Conservation (phyloP, 1,140 invertebrate genomes). For the Polyergus mexicanus region DNA sequence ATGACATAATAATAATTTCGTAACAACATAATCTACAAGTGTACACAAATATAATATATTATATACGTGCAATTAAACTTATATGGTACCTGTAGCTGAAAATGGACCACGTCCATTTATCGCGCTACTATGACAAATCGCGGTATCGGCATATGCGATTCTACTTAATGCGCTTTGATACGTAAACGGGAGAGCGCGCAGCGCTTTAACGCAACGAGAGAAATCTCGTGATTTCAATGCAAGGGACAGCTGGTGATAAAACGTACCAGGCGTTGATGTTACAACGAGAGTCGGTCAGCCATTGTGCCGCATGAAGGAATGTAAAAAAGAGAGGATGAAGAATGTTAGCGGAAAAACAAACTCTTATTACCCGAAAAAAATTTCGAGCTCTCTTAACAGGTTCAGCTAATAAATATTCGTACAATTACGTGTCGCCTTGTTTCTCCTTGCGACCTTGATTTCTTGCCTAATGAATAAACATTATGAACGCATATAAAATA, state of each 20-base stretch:
- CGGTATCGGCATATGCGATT: background rate
- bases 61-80: background rate
- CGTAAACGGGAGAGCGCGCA: background rate
- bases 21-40: background rate
- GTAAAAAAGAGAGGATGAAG: slow-evolving; percentile 15
- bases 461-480: background rate
- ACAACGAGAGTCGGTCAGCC: slow-evolving; percentile 48
- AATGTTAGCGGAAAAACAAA: background rate
- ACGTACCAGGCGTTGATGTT: slow-evolving; percentile 81
- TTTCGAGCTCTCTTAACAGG: background rate
- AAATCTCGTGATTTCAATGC: slow-evolving; percentile 81
- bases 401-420: slow-evolving; percentile 44
- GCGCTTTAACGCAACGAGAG: slow-evolving; percentile 40
- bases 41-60: slow-evolving; percentile 13
- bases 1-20: background rate
- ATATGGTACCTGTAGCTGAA: background rate
- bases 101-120: slow-evolving; percentile 33
- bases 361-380: too few relatives aligned
- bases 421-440: background rate
- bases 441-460: background rate
- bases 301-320: background rate
- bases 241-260: slow-evolving; percentile 74
- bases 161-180: slow-evolving; percentile 1
- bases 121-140: background rate
- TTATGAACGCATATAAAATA: background rate